Evolutionary conservation across 2,113 vertebrate species (phyloP).

Genomic region (Poeciliopsis occidentalis): DNA sequence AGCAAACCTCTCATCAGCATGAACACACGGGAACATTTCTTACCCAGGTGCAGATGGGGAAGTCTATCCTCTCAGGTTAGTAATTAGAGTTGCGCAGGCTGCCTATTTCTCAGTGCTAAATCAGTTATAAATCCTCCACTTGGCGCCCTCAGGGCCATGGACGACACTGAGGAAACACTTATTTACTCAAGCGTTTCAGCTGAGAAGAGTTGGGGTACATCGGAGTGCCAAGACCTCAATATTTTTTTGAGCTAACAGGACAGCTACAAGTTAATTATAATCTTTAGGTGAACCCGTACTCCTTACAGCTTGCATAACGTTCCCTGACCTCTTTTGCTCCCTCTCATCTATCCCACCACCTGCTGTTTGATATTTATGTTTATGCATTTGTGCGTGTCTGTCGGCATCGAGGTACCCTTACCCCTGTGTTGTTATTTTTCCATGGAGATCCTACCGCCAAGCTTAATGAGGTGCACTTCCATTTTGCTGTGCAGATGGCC

Average conservation of each 20-base stretch:
- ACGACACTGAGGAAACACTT: slow-evolving; percentile 27
- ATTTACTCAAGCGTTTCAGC: slow-evolving; percentile 31
- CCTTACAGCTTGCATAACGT: slow-evolving; percentile 37
- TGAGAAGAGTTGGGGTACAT: slow-evolving; percentile 3
- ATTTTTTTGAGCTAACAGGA: not conserved
- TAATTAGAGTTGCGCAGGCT: slow-evolving; percentile 60
- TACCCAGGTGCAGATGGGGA: slow-evolving; percentile 48
- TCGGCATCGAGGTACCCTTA: slow-evolving; percentile 16
- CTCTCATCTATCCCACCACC: slow-evolving; percentile 30
- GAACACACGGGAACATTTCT: slow-evolving; percentile 58
- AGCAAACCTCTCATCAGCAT: slow-evolving; percentile 46
- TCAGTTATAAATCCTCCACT: slow-evolving; percentile 26
- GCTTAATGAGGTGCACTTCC: slow-evolving; percentile 65
- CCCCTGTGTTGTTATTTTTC: slow-evolving; percentile 35
- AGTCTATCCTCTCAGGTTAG: slow-evolving; percentile 57
- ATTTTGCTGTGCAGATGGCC: slow-evolving; percentile 63
- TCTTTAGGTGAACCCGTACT: slow-evolving; percentile 11
- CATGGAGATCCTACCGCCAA: slow-evolving; percentile 54
- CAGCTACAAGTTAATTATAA: slow-evolving; percentile 14
- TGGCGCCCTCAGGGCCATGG: slow-evolving; percentile 32
- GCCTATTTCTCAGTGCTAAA: slow-evolving; percentile 60
- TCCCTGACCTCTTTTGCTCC: slow-evolving; percentile 22
- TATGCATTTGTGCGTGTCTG: slow-evolving; percentile 21
- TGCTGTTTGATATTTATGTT: slow-evolving; percentile 42
- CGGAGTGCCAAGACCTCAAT: slow-evolving; percentile 4